These are phyloP conservation scores for Numenius phaeopus DNA, from an alignment of 2,797 vertebrate genomes.

Conservation along the genomic window DNA sequence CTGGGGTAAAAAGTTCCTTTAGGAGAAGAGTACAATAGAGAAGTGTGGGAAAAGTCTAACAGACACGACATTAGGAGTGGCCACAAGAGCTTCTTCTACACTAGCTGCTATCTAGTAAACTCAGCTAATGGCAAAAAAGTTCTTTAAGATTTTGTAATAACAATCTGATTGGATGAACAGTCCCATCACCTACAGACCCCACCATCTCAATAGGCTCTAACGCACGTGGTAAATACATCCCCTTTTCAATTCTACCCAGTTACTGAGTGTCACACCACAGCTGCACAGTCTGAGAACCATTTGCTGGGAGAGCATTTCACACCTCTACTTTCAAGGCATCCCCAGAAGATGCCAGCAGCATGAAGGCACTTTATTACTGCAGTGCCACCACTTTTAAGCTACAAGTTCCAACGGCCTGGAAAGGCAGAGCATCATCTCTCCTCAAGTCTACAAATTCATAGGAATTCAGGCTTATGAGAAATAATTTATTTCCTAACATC, in stretches of 20 bases:
- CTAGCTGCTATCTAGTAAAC: neutral
- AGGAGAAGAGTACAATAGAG: neutral
- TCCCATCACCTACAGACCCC: neutral
- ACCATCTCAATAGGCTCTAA: neutral
- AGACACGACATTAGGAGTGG: neutral
- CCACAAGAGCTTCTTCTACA: neutral
- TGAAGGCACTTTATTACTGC: neutral
- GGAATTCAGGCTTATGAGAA: neutral
- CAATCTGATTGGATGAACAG: neutral
- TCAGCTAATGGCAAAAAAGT: neutral
- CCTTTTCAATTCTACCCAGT: neutral
- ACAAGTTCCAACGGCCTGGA: neutral
- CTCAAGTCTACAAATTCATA: neutral
- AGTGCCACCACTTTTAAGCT: neutral
- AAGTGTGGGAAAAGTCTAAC: neutral
- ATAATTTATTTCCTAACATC: neutral
- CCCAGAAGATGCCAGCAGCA: neutral
- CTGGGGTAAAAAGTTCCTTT: neutral
- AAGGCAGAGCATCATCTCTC: neutral
- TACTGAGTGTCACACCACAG: neutral
- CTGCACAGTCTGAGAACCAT: neutral
- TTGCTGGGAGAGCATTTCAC: neutral
- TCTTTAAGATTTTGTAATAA: neutral
- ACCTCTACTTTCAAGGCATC: neutral
- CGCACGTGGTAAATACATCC: fast-evolving